Base-by-base conservation (phyloP, 2,797 vertebrate genomes). In the Premnoplex brunnescens region DNA sequence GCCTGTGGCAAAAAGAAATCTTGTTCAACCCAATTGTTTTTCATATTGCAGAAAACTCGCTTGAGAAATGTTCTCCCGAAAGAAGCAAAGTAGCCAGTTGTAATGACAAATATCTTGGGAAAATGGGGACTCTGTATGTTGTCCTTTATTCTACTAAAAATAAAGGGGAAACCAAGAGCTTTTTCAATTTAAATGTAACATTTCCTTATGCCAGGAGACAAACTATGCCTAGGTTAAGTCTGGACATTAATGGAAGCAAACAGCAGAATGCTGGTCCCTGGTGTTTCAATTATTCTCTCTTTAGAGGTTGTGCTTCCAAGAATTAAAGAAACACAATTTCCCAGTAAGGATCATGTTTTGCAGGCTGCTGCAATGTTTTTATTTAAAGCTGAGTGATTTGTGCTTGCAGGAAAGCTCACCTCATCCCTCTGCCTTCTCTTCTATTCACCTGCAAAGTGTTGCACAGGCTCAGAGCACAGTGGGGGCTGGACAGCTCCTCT, bases 51-150 rank as follows among this genome's bases (percentile, higher is more conserved):
- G 78, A 73, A 69, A 95, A 96, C 43, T 78, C 48, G 7, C 95
- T 89, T 7, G 81, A 91, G 93, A 94, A 96, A 92, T 58, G 51
- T 71, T 63, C 73, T 85, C 67, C 89, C 64, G 84, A 71, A 96
- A 88, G 67, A 54, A 96, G 74, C 0, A 0, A 91, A 92, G 86
- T 55, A 78, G 88, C 83, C 64, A 62, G 60, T 27, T 73, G 16
- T 66, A 88, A 88, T 58, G 78, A 91, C 68, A 96, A 96, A 89
- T 92, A 94, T 89, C 96, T 91, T 62, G 91, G 92, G 92, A 85
- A 94, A 91, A 95, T 56, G 76, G 43, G 74, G 56, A 71, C 56
- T 89, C 90, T 7, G 10, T 85, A 91, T 68, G 79, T 74, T 96
- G 62, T 84, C 59, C 80, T 93, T 83, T 81, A 76, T 86, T 85